phyloP scores from a whole-genome alignment of 2,113 vertebrate genomes.

The Suricata suricatta region DNA sequence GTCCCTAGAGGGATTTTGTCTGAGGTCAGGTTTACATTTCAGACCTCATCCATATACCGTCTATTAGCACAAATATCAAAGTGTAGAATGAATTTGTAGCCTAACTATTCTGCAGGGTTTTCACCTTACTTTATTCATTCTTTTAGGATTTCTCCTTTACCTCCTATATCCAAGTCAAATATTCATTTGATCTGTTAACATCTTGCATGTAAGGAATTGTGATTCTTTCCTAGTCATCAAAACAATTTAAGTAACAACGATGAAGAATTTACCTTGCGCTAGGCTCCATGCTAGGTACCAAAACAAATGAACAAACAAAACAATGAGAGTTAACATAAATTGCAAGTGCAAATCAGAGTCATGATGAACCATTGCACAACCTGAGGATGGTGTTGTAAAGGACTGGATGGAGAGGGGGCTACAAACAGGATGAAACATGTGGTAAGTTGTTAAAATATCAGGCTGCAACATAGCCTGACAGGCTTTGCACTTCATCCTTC shows the following conservation, averaged over 20 bases:
- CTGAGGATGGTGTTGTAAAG: background rate
- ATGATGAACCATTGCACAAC: background rate
- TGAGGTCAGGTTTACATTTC: background rate
- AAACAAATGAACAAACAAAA: background rate
- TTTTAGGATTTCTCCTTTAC: background rate
- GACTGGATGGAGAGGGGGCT: rapidly evolving
- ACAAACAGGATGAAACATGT: background rate
- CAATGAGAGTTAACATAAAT: background rate
- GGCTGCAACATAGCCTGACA: background rate
- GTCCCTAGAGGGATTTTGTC: background rate
- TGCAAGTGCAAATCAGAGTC: background rate
- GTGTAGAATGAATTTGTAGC: background rate
- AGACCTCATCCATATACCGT: background rate
- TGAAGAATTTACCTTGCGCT: background rate
- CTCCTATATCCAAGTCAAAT: background rate
- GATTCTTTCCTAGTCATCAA: background rate
- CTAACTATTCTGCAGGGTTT: background rate
- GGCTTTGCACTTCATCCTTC: background rate
- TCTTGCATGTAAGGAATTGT: background rate
- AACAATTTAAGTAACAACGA: background rate
- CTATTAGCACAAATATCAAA: background rate
- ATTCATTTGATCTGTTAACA: background rate
- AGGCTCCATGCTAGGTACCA: background rate
- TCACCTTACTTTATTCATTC: background rate
- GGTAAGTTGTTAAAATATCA: background rate